Conservation (phyloP, 2,888 invertebrate genomes). For the Idaea straminata region DNA sequence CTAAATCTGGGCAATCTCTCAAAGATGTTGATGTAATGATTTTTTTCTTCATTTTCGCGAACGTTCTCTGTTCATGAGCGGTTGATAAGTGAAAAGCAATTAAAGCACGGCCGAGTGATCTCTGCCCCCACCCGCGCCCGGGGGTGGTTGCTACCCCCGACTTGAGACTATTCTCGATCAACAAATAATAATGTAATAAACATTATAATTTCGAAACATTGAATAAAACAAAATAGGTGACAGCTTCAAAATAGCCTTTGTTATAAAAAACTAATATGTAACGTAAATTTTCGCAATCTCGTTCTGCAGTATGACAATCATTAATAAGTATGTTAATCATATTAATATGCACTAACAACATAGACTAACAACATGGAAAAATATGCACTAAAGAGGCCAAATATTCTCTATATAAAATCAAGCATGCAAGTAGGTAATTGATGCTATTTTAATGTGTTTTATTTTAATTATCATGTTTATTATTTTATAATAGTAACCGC, state of each 20-base stretch:
- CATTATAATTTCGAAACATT: slow-evolving; percentile 42
- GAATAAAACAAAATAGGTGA: slow-evolving; percentile 19
- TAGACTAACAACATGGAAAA: not conserved
- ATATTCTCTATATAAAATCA: no score
- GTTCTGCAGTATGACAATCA: not conserved
- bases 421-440: no score
- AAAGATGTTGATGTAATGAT: slow-evolving; percentile 80
- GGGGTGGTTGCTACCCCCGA: slow-evolving; percentile 40
- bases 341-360: not conserved
- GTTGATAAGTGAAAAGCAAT: slow-evolving; percentile 81
- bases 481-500: no score
- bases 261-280: no score
- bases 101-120: slow-evolving; percentile 81
- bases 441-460: no score
- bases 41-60: slow-evolving; percentile 77
- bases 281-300: no score
- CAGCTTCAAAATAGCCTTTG: not conserved
- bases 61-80: slow-evolving; percentile 76
- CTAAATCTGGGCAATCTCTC: slow-evolving; percentile 78
- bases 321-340: not conserved
- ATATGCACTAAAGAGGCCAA: not conserved
- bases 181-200: slow-evolving; percentile 57
- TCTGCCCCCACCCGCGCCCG: slow-evolving; percentile 51
- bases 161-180: slow-evolving; percentile 59
- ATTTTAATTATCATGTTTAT: no score